These are phyloP conservation scores for Boloria selene DNA, from an alignment of 2,888 invertebrate genomes.

Conservation along the genomic window DNA sequence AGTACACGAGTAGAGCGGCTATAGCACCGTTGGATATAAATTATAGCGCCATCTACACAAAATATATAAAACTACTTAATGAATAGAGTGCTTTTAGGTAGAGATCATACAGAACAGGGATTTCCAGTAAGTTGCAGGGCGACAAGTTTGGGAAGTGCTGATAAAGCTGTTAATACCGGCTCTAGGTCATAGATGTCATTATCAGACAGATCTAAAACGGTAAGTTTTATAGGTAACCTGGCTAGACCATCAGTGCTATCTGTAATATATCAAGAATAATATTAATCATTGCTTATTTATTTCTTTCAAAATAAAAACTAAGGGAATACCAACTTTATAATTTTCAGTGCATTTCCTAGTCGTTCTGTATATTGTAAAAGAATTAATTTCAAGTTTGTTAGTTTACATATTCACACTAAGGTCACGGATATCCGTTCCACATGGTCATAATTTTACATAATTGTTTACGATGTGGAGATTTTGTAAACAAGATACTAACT, in stretches of 20 bases:
- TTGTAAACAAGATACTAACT: too few species aligned
- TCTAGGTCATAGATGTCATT: conserved; percentile 82
- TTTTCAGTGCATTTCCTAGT: too few species aligned
- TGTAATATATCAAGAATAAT: conserved; percentile 39
- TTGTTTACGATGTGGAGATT: too few species aligned
- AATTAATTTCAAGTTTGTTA: too few species aligned
- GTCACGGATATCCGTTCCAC: too few species aligned
- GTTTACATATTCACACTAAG: too few species aligned
- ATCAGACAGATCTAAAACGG: conserved; percentile 78
- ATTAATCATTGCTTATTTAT: too few species aligned
- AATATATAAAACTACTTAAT: conserved; percentile 1
- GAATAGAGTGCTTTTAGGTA: background rate
- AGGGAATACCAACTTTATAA: too few species aligned
- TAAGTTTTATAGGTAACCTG: conserved; percentile 48
- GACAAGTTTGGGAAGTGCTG: conserved; percentile 60
- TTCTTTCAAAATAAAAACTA: too few species aligned
- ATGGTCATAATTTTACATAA: too few species aligned
- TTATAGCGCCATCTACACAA: conserved; percentile 51
- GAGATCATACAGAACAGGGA: conserved; percentile 77
- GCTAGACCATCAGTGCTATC: conserved; percentile 51
- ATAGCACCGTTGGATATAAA: background rate
- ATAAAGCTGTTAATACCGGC: conserved; percentile 62
- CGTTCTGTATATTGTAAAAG: too few species aligned
- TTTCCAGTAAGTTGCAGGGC: conserved; percentile 80
- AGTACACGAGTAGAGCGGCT: too few species aligned